phyloP scores from a whole-genome alignment of 1,140 invertebrate species.

The Phymorhynchus buccinoides region DNA sequence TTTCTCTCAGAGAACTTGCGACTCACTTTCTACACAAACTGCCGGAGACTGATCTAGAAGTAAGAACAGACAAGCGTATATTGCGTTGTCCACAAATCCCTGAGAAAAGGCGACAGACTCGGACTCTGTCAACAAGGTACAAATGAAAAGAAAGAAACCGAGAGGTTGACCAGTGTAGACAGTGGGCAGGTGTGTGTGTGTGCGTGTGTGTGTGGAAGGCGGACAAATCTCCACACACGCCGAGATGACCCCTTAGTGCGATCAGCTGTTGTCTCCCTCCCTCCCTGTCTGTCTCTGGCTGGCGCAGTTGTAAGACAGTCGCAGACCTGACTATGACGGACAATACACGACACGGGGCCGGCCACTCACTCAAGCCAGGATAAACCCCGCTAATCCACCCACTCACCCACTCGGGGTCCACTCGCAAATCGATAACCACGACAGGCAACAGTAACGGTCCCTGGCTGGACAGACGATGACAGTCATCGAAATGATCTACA shows the following conservation, averaged over 20 bases:
- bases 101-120: neutral
- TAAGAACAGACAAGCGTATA: too few species aligned
- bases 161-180: neutral
- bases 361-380: neutral
- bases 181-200: too few species aligned
- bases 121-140: neutral
- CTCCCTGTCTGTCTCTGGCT: too few species aligned
- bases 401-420: neutral
- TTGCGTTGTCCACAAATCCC: too few species aligned
- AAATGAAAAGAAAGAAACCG: neutral
- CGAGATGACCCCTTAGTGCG: neutral
- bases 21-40: too few species aligned
- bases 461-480: neutral
- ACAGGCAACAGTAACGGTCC: neutral
- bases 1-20: too few species aligned
- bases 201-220: neutral
- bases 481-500: neutral
- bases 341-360: neutral
- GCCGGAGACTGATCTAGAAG: too few species aligned
- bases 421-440: neutral
- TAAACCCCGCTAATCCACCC: neutral
- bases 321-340: neutral
- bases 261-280: too few species aligned
- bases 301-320: neutral
- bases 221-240: neutral